Percentiles rank a stretch among this genome's conserved stretches.
Conservation (phyloP, 2,113 vertebrate genomes). For the Poicephalus gulielmi region DNA sequence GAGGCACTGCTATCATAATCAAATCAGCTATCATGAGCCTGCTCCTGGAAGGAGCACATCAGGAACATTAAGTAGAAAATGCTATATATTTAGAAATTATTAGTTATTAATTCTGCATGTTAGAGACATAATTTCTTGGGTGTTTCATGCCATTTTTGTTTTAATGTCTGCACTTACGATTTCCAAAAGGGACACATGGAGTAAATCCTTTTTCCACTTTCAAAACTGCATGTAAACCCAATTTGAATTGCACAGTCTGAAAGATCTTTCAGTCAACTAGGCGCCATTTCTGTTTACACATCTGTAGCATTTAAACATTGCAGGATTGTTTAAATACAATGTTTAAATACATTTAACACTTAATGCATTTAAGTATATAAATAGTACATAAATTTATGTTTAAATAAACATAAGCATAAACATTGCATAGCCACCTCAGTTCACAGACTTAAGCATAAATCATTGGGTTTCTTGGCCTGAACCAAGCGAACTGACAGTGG, state of each 20-base stretch:
- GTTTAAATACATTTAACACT: not conserved
- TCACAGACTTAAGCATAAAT: not conserved
- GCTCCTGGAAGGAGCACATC: not conserved
- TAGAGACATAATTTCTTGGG: not conserved
- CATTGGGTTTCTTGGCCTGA: not conserved
- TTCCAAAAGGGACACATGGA: not conserved
- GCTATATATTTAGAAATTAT: not conserved
- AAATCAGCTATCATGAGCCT: not conserved
- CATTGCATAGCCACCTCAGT: not conserved
- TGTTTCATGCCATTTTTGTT: not conserved
- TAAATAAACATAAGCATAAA: not conserved
- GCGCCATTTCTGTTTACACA: not conserved
- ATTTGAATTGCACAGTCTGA: not conserved
- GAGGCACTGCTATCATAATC: not conserved
- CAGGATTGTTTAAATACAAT: not conserved
- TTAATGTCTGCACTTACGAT: not conserved
- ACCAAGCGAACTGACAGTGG: not conserved
- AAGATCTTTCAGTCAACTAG: not conserved
- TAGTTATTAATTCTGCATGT: not conserved
- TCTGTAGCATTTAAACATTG: constrained; percentile 5
- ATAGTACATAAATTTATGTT: not conserved
- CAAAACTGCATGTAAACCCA: not conserved
- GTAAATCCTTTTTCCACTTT: not conserved
- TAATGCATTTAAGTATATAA: constrained; percentile 21
- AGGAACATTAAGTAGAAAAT: not conserved